These are phyloP conservation scores for Sebastes kiyomatsui DNA, from an alignment of 2,797 vertebrate genomes.

Conservation along the genomic window DNA sequence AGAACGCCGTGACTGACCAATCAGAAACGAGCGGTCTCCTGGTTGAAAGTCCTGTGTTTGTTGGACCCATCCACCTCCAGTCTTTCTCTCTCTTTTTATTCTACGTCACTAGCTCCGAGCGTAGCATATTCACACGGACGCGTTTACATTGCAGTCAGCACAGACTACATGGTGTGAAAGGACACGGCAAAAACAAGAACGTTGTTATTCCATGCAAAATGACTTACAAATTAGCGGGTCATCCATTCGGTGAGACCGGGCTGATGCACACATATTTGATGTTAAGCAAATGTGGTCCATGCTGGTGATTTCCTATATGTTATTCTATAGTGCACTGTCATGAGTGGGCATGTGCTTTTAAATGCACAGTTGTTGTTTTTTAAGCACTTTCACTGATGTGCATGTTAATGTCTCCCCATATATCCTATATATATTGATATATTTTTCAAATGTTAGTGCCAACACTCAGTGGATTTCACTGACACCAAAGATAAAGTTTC, in stretches of 20 bases:
- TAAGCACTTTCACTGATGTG: neutral
- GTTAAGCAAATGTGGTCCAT: neutral
- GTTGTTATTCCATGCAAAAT: too few relatives aligned
- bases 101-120: neutral
- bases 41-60: neutral
- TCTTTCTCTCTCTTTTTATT: neutral
- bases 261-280: slow-evolving; percentile 1
- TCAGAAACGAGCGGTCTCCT: neutral
- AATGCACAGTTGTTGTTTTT: neutral
- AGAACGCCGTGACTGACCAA: too few relatives aligned
- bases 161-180: too few relatives aligned
- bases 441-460: neutral
- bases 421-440: neutral
- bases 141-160: too few relatives aligned
- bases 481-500: neutral
- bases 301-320: neutral
- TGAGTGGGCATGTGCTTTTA: neutral
- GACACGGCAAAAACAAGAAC: too few relatives aligned
- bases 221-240: too few relatives aligned
- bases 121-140: too few relatives aligned
- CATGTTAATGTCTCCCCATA: neutral
- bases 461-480: neutral
- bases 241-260: too few relatives aligned
- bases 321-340: too few relatives aligned
- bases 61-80: neutral